Percentiles rank a stretch among this genome's conserved stretches.
Conservation (phyloP, 1,140 invertebrate species). For the Cydia pomonella region DNA sequence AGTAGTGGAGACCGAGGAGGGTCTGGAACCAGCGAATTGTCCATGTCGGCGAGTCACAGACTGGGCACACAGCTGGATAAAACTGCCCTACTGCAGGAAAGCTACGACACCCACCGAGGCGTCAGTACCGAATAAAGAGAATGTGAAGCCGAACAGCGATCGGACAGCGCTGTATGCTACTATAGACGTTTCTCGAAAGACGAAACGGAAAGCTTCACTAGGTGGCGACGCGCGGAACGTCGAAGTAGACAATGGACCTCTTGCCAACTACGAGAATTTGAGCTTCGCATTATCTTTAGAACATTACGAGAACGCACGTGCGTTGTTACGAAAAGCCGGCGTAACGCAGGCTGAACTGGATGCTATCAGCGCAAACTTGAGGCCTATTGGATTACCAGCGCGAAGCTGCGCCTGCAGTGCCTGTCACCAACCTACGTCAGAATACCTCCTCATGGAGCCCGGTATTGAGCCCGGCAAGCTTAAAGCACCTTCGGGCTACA, state of each 20-base stretch:
- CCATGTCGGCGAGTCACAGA: conserved; percentile 84
- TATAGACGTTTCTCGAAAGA: conserved; percentile 85
- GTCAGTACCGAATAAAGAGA: conserved; percentile 80
- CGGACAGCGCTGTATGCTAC: conserved; percentile 85
- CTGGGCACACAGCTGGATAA: conserved; percentile 84
- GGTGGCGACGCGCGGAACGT: conserved; percentile 34
- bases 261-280: conserved; percentile 84
- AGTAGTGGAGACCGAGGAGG: conserved; percentile 68
- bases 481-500: conserved; percentile 80
- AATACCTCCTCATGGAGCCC: conserved; percentile 87
- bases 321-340: conserved; percentile 79
- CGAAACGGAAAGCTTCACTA: conserved; percentile 68
- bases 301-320: conserved; percentile 86
- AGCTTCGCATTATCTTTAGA: conserved; percentile 85
- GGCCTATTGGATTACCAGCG: conserved; percentile 50
- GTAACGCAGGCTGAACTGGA: conserved; percentile 68
- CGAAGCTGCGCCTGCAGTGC: conserved; percentile 69
- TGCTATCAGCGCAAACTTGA: conserved; percentile 69
- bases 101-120: conserved; percentile 62
- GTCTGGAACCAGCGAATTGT: conserved; percentile 74
- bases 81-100: conserved; percentile 83
- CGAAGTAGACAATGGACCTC: conserved; percentile 61
- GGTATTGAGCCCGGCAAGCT: conserved; percentile 52
- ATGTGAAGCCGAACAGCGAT: conserved; percentile 68
- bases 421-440: conserved; percentile 61